Percentiles rank a stretch among this genome's conserved stretches.
phyloP scores from a whole-genome alignment of 92 coral and sea anemone genomes.

The Desmophyllum pertusum region DNA sequence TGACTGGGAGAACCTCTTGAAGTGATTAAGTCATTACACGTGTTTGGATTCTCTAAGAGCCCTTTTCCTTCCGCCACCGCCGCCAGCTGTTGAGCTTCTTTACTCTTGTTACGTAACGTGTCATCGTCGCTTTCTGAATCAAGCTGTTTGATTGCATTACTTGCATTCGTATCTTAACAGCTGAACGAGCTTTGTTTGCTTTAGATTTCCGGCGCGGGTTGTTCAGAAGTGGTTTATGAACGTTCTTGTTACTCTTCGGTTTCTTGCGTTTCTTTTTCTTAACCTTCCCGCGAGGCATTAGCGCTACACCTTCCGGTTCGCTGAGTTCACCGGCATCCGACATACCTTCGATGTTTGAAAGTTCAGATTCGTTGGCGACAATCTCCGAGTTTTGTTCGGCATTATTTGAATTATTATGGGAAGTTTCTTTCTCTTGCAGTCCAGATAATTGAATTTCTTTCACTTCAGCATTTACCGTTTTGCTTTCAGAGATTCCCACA shows the following conservation, averaged over 20 bases:
- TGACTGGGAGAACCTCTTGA: slow-evolving; percentile 14
- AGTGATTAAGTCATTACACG: not conserved
- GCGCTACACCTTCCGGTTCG: slow-evolving; percentile 63
- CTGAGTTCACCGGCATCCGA: slow-evolving; percentile 89
- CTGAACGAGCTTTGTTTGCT: slow-evolving; percentile 66
- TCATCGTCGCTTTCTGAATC: slow-evolving; percentile 49
- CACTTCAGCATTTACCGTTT: slow-evolving; percentile 33
- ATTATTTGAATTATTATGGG: not conserved
- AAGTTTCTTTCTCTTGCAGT: slow-evolving; percentile 14
- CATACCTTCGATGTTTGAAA: slow-evolving; percentile 85
- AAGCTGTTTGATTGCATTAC: slow-evolving; percentile 42
- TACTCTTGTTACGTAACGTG: not conserved
- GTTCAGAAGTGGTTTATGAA: slow-evolving; percentile 37
- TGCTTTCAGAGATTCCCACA: not conserved
- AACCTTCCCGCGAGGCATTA: slow-evolving; percentile 63
- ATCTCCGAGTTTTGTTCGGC: slow-evolving; percentile 34
- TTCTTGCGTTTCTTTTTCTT: slow-evolving; percentile 80
- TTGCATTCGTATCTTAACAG: slow-evolving; percentile 72
- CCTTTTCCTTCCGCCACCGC: not conserved
- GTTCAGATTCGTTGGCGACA: slow-evolving; percentile 70
- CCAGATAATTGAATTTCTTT: slow-evolving; percentile 43
- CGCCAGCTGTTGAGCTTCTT: not conserved
- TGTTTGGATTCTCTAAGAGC: not conserved
- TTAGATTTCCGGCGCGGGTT: slow-evolving; percentile 62
- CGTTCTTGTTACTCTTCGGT: slow-evolving; percentile 51